Evolutionary conservation across 2,113 vertebrate species (phyloP).

Genomic region (Tichodroma muraria): DNA sequence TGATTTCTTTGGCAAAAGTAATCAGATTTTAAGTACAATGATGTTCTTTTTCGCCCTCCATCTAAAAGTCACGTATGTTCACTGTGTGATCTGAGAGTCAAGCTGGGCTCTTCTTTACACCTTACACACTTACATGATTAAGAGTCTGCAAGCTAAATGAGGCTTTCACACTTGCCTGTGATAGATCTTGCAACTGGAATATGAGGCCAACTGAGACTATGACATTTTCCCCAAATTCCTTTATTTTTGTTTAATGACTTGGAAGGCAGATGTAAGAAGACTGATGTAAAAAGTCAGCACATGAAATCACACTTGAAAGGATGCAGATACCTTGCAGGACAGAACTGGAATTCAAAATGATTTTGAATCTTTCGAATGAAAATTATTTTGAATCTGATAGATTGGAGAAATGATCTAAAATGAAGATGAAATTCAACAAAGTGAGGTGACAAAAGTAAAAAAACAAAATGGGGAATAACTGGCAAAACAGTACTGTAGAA

Average conservation of each 20-base stretch:
- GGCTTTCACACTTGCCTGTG: neutral
- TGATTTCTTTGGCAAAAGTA: conserved; percentile 36
- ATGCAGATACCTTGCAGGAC: neutral
- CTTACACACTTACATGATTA: conserved; percentile 9
- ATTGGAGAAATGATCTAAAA: neutral
- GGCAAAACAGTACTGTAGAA: neutral
- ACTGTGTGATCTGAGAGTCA: conserved; percentile 25
- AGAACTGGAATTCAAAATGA: neutral
- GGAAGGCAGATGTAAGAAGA: neutral
- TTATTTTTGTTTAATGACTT: conserved; percentile 27
- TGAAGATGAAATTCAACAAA: neutral
- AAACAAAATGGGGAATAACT: neutral
- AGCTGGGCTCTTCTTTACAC: conserved; percentile 36
- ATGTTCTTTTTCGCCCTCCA: neutral
- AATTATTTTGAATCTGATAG: no score
- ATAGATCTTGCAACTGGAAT: neutral
- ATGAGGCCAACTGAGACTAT: neutral
- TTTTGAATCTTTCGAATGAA: no score
- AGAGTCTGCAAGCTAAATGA: conserved; percentile 5
- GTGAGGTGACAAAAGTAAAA: neutral
- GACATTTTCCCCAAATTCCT: neutral
- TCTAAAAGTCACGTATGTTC: neutral
- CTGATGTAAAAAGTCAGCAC: neutral
- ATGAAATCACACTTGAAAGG: neutral
- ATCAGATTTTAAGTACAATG: conserved; percentile 42